Evolutionary conservation across 2,888 invertebrate species (phyloP).

Genomic region (Drosophila atroscutellata): DNA sequence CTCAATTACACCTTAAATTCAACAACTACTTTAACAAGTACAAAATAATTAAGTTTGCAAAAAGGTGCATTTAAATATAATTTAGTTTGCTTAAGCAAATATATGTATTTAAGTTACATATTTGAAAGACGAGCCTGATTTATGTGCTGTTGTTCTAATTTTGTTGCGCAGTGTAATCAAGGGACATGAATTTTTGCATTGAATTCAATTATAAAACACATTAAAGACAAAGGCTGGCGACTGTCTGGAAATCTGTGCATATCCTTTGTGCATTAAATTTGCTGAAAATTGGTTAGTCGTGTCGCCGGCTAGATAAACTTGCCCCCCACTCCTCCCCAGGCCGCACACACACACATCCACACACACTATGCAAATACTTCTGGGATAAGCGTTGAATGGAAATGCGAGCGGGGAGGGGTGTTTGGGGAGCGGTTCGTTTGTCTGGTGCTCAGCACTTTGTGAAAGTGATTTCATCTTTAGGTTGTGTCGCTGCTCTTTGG

Average conservation of each 20-base stretch:
- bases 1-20: background rate
- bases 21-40: background rate
- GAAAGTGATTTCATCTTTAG: slow-evolving; percentile 69
- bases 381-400: slow-evolving; percentile 51
- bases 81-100: too few relatives aligned
- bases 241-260: slow-evolving; percentile 62
- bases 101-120: background rate
- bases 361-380: slow-evolving; percentile 50
- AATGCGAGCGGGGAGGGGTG: slow-evolving; percentile 4
- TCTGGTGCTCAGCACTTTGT: slow-evolving; percentile 65
- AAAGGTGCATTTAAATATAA: too few relatives aligned
- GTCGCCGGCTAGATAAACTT: slow-evolving; percentile 76
- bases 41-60: too few relatives aligned
- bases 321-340: slow-evolving; percentile 8
- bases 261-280: slow-evolving; percentile 77
- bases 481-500: slow-evolving; percentile 34
- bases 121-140: background rate
- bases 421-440: slow-evolving; percentile 14
- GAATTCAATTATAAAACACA: slow-evolving; percentile 76
- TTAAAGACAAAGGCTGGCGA: slow-evolving; percentile 53
- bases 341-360: background rate
- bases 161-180: slow-evolving; percentile 50
- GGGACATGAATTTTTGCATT: slow-evolving; percentile 63
- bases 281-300: slow-evolving; percentile 81
- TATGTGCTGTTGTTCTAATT: background rate